phyloP scores from a whole-genome alignment of 2,113 vertebrate species.

The Vombatus ursinus region DNA sequence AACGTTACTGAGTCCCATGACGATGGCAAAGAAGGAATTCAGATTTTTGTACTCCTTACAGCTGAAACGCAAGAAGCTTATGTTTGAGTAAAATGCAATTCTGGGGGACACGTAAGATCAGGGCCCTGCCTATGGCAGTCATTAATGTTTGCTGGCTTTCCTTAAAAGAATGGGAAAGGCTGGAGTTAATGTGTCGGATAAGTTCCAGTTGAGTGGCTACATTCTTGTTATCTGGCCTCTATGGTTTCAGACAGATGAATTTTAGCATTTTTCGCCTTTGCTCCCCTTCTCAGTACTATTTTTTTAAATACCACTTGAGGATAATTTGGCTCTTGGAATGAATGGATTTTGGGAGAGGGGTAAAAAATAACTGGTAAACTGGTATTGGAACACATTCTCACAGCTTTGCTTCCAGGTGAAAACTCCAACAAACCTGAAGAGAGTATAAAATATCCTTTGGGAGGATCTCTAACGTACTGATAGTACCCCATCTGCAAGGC shows the following conservation, averaged over 20 bases:
- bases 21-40: slow-evolving; percentile 96
- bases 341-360: slow-evolving; percentile 49
- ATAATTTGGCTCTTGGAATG: background rate
- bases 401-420: background rate
- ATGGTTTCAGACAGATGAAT: slow-evolving; percentile 28
- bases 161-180: slow-evolving; percentile 11
- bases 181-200: slow-evolving; percentile 14
- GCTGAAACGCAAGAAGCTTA: slow-evolving; percentile 85
- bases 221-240: slow-evolving; percentile 27
- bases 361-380: slow-evolving; percentile 16
- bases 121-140: slow-evolving; percentile 9
- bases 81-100: slow-evolving; percentile 54
- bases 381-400: slow-evolving; percentile 27
- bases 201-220: slow-evolving; percentile 2
- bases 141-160: slow-evolving; percentile 49
- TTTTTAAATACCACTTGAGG: background rate
- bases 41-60: slow-evolving; percentile 98
- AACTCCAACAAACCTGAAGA: background rate
- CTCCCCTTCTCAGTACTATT: background rate
- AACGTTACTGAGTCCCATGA: slow-evolving; percentile 98
- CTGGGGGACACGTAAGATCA: slow-evolving; percentile 32
- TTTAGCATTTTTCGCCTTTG: background rate
- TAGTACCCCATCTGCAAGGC: background rate
- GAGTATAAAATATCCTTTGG: background rate
- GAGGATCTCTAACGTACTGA: background rate